Base-by-base conservation (phyloP, 2,797 vertebrate species). In the Pangasius larnaudii region DNA sequence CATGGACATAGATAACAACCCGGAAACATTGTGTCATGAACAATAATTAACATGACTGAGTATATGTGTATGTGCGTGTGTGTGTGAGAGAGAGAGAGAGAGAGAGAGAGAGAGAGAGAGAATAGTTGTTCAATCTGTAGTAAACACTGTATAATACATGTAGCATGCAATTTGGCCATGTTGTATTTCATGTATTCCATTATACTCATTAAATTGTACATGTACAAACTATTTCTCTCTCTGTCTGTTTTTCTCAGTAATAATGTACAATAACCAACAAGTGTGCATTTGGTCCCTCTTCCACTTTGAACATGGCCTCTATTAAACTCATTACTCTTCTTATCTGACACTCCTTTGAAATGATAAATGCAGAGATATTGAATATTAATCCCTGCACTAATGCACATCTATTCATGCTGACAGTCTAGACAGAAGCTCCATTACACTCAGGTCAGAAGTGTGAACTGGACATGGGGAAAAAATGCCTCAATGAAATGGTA, bases 381-480 rank as follows among this genome's bases (percentile, higher is more conserved):
- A 63, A 74, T 91, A 92, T 93, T 91, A 93, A 92, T 92, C 84
- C 87, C 90, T 88, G 87, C 61, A 0, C 78, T 87, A 71, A 91
- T 83, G 87, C 88, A 81, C 36, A 80, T 87, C 87, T 84, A 92
- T 92, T 84, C 86, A 86, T 77, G 49, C 63, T 87, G 87, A 91
- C 85, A 85, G 85, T 78, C 78, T 74, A 67, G 86, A 90, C 86
- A 79, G 58, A 75, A 88, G 85, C 85, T 79, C 85, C 49, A 87
- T 89, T 86, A 88, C 53, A 77, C 39, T 63, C 53, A 78, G 49
- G 81, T 86, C 46, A 46, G 11, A 65, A 53, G 86, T 59, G 65
- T 81, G 88, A 90, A 87, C 78, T 86, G 81, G 84, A 83, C 51
- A 85, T 63, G 16, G 27, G 49, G 11, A 22, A 10, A 65, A 67